Base-by-base conservation (phyloP, 2,888 invertebrate species). In the Cacoxenus indagator region DNA sequence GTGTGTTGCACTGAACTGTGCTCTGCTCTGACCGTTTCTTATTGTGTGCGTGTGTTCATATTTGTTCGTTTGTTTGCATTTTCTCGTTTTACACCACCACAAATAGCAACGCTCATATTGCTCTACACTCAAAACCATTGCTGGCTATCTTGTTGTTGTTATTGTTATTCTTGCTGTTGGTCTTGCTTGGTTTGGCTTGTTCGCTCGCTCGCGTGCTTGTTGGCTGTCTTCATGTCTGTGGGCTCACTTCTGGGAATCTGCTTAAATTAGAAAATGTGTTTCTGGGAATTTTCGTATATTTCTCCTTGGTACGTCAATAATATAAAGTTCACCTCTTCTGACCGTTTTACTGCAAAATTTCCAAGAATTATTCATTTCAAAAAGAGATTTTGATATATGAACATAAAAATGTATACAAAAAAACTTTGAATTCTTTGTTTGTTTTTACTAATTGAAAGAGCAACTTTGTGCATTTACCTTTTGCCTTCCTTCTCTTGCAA, bases 201-300 rank as follows among this genome's bases (percentile, higher is more conserved):
- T 73, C 74, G 72, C 71, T 77, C 70, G 72, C 71, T 76, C 54
- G 59, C 55, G 37, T 61, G 64, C 57, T 27, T 55, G 55, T n/a
- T n/a, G n/a, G 14, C 19, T 9, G 55, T 26, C 26, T 26, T n/a
- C 26, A 22, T 64, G 22, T 43, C 48, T 51, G 62, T 67, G 22
- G 17, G 57, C 8, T 81, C 85, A 82, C 85, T 85, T 85, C 85
- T 85, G 81, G 83, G 84, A 85, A 85, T 84, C 78, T 80, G 85
- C 84, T 84, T 85, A 86, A 85, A 86, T 85, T 85, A 86, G 86
- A 85, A 80, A 85, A 85, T 86, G 85, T 83, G 86, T 84, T 85
- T 85, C 85, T 85, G 78, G 85, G 85, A 85, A 85, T 80, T 85
- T 65, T 80, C 72, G 82, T 81, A 73, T 75, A 78, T 82, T 79